Percentiles rank a stretch among this genome's conserved stretches.
phyloP scores from a whole-genome alignment of 2,797 vertebrate species.

The Tenualosa ilisha region DNA sequence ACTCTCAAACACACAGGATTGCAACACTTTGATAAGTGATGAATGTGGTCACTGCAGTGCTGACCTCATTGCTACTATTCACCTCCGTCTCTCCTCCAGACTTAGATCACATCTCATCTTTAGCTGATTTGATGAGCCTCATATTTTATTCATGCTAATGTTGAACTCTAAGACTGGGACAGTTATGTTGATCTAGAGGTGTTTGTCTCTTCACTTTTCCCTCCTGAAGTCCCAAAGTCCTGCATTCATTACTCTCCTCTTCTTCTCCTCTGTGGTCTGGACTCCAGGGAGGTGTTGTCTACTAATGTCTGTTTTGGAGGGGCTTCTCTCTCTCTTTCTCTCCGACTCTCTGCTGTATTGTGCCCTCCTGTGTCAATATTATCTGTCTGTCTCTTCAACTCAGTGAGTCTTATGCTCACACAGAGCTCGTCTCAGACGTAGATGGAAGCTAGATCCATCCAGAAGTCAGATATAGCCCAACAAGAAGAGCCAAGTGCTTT shows the following conservation, averaged over 20 bases:
- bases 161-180: not conserved
- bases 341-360: slow-evolving; percentile 35
- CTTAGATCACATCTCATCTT: not conserved
- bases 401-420: slow-evolving; percentile 62
- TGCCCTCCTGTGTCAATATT: slow-evolving; percentile 65
- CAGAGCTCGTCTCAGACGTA: slow-evolving; percentile 60
- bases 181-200: not conserved
- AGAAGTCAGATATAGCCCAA: not conserved
- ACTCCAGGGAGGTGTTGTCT: not conserved
- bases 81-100: no score
- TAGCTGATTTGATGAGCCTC: not conserved
- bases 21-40: not conserved
- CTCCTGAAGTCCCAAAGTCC: not conserved
- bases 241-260: not conserved
- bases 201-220: not conserved
- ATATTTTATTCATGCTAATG: not conserved
- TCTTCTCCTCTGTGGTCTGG: not conserved
- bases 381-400: slow-evolving; percentile 58
- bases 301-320: not conserved
- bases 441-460: not conserved
- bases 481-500: not conserved
- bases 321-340: not conserved
- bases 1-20: not conserved
- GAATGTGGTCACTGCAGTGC: not conserved
- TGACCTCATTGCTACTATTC: not conserved